Evolutionary conservation across 1,140 invertebrate genomes (phyloP).

Genomic region (Drosophila nannoptera): DNA sequence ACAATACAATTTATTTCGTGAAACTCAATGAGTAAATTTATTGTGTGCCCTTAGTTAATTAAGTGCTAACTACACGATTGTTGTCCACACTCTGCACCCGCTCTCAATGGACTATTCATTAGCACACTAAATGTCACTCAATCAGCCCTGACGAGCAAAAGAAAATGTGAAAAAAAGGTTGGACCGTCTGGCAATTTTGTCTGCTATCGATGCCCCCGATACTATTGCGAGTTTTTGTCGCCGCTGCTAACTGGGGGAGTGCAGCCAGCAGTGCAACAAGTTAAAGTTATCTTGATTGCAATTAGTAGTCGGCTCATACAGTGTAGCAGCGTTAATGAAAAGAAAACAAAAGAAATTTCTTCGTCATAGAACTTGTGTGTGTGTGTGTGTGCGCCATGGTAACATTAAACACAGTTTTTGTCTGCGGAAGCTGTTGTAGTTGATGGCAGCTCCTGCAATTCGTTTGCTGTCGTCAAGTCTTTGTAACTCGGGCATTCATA

Average conservation of each 20-base stretch:
- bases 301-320: conserved; percentile 66
- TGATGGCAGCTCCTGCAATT: conserved; percentile 38
- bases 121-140: conserved; percentile 32
- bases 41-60: background rate
- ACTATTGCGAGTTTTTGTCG: conserved; percentile 1
- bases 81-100: conserved; percentile 2
- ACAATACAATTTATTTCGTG: background rate
- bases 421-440: conserved; percentile 21
- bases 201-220: conserved; percentile 9
- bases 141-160: conserved; percentile 15
- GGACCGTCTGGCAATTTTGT: background rate
- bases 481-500: conserved; percentile 35
- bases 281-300: conserved; percentile 72
- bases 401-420: conserved; percentile 22
- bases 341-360: conserved; percentile 56
- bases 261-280: conserved; percentile 52
- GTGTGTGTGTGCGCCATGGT: conserved; percentile 5
- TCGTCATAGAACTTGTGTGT: background rate
- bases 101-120: conserved; percentile 52
- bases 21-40: background rate
- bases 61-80: background rate
- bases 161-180: background rate
- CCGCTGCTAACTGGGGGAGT: conserved; percentile 4
- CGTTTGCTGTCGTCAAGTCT: conserved; percentile 28
- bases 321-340: conserved; percentile 69